Evolutionary conservation across 2,888 invertebrate species (phyloP).

Genomic region (Amorpha juglandis): DNA sequence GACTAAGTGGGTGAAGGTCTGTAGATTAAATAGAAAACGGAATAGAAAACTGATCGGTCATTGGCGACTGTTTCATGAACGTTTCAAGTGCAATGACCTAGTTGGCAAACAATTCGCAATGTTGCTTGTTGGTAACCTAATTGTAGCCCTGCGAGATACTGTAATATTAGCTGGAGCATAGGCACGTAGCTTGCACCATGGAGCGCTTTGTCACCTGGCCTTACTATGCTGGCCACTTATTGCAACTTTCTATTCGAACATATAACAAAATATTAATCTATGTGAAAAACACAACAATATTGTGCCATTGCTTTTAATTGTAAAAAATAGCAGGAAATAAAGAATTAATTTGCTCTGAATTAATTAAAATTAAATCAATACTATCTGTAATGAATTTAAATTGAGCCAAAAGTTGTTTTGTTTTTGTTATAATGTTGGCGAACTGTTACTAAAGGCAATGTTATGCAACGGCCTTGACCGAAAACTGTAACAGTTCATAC

Average conservation of each 20-base stretch:
- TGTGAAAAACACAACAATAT: background rate
- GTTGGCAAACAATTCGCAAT: slow-evolving; percentile 24
- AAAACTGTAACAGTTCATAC: background rate
- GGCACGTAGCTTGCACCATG: background rate
- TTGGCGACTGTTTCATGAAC: slow-evolving; percentile 45
- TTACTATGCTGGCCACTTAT: background rate
- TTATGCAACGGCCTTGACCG: slow-evolving; percentile 21
- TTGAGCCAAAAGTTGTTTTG: background rate
- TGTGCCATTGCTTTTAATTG: background rate
- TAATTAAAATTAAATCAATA: background rate
- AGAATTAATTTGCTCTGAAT: background rate
- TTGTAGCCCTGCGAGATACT: background rate
- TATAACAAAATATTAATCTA: background rate
- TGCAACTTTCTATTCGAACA: background rate
- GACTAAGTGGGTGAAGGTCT: slow-evolving; percentile 74
- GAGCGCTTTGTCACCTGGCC: background rate
- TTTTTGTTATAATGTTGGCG: background rate
- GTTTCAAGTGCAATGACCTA: slow-evolving; percentile 60
- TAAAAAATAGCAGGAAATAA: background rate
- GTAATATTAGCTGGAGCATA: background rate
- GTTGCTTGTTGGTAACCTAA: slow-evolving; percentile 7
- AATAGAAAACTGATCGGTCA: slow-evolving; percentile 41
- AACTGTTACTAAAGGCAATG: slow-evolving; percentile 4
- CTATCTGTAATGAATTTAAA: background rate
- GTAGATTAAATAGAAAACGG: slow-evolving; percentile 61